Evolutionary conservation across 1,140 invertebrate species (phyloP), one percentile per base, ranked within the genome.

Genomic region (Aphaenogaster rudis): DNA sequence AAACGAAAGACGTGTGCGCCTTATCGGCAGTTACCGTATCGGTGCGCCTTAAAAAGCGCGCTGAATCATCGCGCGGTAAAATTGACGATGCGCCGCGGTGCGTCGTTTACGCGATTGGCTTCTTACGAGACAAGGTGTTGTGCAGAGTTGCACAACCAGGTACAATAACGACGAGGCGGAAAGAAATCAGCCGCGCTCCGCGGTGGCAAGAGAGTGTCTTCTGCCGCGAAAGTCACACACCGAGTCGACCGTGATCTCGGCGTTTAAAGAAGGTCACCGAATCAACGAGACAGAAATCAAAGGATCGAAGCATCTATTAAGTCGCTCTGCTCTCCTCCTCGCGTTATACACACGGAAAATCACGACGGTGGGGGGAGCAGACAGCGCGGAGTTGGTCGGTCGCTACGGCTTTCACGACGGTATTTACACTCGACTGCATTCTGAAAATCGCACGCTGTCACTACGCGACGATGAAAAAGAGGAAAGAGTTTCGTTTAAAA

Each of bases 391-490:
- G 87, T 57, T 21, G 54, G 63, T 66, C 63, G 28, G 50, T 59
- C 71, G 80, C 66, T 28, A 48, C 64, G 64, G 89, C 89, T 90
- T 90, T 90, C 89, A 90, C 89, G 88, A 69, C 85, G 89, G 50
- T 61, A 85, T 89, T 90, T 84, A 86, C 86, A 81, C 71, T 89
- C 85, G 88, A 87, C 89, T 86, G 88, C 89, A 86, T 90, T 79
- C 72, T 89, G 89, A 90, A 90, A 90, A 90, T 90, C 72, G 86
- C 77, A 67, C 67, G 42, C 48, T 67, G 84, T 69, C 84, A 66
- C 50, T 77, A 15, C 36, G 80, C 80, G 80, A 84, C 69, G 80
- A 84, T 48, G 54, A 61, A 61, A 64, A 84, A 74, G 80, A 63
- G 69, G 28, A 50, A 84, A 61, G 80, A 84, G 80, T 84, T 74